Evolutionary conservation across 2,113 vertebrate genomes (phyloP).

Genomic region (Ahaetulla prasina): DNA sequence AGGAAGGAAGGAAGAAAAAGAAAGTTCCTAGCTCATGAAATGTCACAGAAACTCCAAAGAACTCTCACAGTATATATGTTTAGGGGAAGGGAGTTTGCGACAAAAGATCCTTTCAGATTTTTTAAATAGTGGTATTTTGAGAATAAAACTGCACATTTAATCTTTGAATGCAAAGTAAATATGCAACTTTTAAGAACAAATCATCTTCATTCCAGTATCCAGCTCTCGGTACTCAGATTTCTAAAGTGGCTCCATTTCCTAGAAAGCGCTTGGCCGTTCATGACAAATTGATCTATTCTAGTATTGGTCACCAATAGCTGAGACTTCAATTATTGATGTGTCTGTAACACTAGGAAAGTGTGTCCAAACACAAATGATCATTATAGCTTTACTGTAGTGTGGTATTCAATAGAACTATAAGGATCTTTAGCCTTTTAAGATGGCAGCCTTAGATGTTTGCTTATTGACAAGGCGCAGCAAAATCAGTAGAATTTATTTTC

Average conservation of each 20-base stretch:
- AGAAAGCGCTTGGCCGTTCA: background rate
- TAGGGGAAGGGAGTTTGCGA: background rate
- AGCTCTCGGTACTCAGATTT: background rate
- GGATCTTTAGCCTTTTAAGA: background rate
- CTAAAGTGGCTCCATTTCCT: background rate
- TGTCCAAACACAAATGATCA: background rate
- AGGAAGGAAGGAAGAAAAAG: no score
- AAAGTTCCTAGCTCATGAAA: background rate
- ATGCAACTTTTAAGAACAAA: background rate
- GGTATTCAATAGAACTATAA: background rate
- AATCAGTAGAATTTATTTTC: background rate
- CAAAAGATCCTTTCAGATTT: background rate
- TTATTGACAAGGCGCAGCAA: background rate
- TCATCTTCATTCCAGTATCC: background rate
- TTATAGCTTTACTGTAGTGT: background rate
- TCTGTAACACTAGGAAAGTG: background rate
- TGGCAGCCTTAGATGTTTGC: background rate
- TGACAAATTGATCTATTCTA: slow-evolving; percentile 2
- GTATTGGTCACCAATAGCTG: background rate
- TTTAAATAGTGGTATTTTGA: background rate
- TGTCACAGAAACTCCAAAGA: background rate
- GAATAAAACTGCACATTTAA: background rate
- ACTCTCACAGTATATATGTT: background rate
- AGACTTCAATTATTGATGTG: background rate
- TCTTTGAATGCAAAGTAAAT: background rate